These are phyloP conservation scores for Iphiclides podalirius DNA, from an alignment of 2,888 invertebrate genomes.

Conservation along the genomic window DNA sequence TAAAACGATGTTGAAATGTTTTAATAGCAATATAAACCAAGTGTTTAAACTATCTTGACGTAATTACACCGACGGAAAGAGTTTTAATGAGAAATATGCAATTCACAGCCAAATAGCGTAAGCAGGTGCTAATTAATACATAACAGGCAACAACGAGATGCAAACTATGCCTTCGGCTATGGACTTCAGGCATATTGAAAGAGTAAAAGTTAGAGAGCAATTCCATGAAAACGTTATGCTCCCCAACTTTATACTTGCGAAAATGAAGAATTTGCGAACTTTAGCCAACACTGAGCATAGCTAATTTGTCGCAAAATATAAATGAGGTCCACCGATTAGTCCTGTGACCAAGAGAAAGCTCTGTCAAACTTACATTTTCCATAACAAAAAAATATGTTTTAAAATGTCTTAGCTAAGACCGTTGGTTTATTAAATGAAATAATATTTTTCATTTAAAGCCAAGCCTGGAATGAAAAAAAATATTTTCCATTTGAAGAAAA, in stretches of 20 bases:
- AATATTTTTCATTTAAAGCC: too few relatives aligned
- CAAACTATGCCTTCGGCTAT: slow-evolving; percentile 67
- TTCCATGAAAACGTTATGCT: slow-evolving; percentile 76
- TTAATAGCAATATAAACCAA: too few relatives aligned
- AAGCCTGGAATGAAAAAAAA: too few relatives aligned
- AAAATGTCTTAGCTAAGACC: too few relatives aligned
- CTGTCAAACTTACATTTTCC: too few relatives aligned
- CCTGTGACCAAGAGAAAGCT: neutral
- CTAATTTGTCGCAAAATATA: slow-evolving; percentile 70
- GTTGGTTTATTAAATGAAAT: too few relatives aligned
- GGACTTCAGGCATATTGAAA: slow-evolving; percentile 64
- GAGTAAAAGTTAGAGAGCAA: slow-evolving; percentile 72
- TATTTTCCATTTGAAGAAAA: too few relatives aligned
- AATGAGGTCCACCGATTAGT: slow-evolving; percentile 47
- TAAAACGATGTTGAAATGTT: too few relatives aligned
- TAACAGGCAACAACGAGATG: slow-evolving; percentile 52
- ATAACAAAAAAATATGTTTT: too few relatives aligned
- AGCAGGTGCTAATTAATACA: slow-evolving; percentile 49
- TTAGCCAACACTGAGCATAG: slow-evolving; percentile 68
- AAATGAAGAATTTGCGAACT: slow-evolving; percentile 70
- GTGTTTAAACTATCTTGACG: too few relatives aligned
- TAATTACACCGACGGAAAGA: too few relatives aligned
- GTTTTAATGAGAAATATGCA: too few relatives aligned
- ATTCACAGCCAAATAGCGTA: slow-evolving; percentile 32
- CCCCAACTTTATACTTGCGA: slow-evolving; percentile 57